A percentile compares a stretch with the other conserved stretches of the same genome.
Evolutionary conservation across 2,113 vertebrate genomes (phyloP).

Genomic region (Oryctolagus cuniculus): mOryCun1.1 NC_091434.1:131576001-131576500

Average conservation of each 20-base stretch:
- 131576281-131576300: neutral
- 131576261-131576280: neutral
- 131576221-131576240: conserved; percentile 1
- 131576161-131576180: conserved; percentile 38
- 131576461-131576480: conserved; percentile 26
- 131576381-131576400: neutral
- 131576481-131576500: neutral
- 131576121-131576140: conserved; percentile 39
- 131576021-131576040: neutral
- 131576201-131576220: conserved; percentile 35
- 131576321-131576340: neutral
- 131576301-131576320: neutral
- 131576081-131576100: neutral
- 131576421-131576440: conserved; percentile 31
- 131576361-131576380: neutral
- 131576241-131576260: neutral
- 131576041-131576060: no score
- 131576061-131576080: neutral
- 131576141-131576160: conserved; percentile 14
- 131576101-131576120: neutral
- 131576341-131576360: neutral
- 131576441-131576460: neutral
- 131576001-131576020: neutral
- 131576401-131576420: neutral
- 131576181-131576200: conserved; percentile 59